These are phyloP conservation scores for Pachypeltis micranthus DNA, from an alignment of 1,140 invertebrate genomes.

Conservation along the genomic window DNA sequence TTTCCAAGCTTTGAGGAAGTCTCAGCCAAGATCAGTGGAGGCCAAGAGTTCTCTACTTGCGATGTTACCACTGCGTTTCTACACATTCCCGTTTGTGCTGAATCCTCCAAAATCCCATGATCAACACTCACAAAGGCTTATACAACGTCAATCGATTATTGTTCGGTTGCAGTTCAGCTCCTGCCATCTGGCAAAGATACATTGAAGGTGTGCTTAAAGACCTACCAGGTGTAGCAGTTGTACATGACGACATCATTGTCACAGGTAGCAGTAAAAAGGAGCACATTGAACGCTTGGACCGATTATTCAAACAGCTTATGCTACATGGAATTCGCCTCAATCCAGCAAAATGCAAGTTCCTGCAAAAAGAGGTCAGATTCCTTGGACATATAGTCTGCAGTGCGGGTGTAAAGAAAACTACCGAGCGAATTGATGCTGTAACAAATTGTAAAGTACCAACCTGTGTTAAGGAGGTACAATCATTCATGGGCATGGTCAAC, in stretches of 20 bases:
- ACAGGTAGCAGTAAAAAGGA: not conserved
- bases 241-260: not conserved
- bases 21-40: not conserved
- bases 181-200: not conserved
- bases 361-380: not conserved
- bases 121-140: not conserved
- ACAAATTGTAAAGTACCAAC: not conserved
- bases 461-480: not conserved
- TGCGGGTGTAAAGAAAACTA: not conserved
- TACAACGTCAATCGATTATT: not conserved
- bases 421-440: not conserved
- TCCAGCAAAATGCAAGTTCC: constrained; percentile 1
- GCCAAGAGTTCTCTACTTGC: not conserved
- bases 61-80: not conserved
- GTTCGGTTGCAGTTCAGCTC: not conserved
- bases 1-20: not conserved
- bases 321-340: not conserved
- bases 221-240: not conserved
- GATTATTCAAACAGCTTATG: not conserved
- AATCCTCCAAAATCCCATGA: not conserved
- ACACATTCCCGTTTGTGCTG: not conserved
- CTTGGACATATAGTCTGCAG: not conserved
- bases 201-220: not conserved
- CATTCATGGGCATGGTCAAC: too few relatives aligned
- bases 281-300: not conserved